A percentile compares a stretch with the other conserved stretches of the same genome.
Evolutionary conservation across 2,797 vertebrate species (phyloP).

Genomic region (Enteromius fasciolatus): DNA sequence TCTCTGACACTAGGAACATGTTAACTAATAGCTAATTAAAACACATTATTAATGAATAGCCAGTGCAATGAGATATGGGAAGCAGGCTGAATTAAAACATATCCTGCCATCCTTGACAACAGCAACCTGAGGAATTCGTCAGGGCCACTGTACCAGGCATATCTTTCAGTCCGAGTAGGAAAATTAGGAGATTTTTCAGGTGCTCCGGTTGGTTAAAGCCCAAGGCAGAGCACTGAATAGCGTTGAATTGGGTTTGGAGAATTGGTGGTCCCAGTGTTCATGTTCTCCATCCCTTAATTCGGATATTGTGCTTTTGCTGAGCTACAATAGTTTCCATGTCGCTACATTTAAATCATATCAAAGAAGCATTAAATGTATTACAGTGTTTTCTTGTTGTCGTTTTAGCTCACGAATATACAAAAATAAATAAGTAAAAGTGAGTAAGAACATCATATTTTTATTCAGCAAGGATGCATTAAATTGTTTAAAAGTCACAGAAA

Average conservation of each 20-base stretch:
- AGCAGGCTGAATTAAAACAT: constrained; percentile 62
- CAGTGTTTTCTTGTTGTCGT: background rate
- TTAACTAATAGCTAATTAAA: constrained; percentile 85
- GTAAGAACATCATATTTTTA: background rate
- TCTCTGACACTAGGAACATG: constrained; percentile 78
- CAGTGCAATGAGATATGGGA: constrained; percentile 74
- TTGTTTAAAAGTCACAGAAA: background rate
- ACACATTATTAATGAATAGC: constrained; percentile 78
- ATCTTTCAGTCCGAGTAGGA: constrained; percentile 35
- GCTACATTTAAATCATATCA: background rate
- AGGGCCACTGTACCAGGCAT: constrained; percentile 22
- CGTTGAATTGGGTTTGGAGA: constrained; percentile 1
- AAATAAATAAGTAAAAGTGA: background rate
- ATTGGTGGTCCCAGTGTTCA: constrained; percentile 10
- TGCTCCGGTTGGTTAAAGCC: constrained; percentile 5
- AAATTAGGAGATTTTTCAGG: constrained; percentile 5
- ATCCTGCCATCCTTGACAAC: constrained; percentile 57
- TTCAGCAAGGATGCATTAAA: background rate
- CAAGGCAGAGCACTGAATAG: background rate
- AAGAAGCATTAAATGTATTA: background rate
- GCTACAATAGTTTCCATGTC: background rate
- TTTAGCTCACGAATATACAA: background rate
- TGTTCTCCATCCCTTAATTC: background rate
- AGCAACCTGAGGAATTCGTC: constrained; percentile 54
- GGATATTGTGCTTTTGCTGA: background rate